Conservation (phyloP, 2,888 invertebrate species). For the Gerris lacustris region DNA sequence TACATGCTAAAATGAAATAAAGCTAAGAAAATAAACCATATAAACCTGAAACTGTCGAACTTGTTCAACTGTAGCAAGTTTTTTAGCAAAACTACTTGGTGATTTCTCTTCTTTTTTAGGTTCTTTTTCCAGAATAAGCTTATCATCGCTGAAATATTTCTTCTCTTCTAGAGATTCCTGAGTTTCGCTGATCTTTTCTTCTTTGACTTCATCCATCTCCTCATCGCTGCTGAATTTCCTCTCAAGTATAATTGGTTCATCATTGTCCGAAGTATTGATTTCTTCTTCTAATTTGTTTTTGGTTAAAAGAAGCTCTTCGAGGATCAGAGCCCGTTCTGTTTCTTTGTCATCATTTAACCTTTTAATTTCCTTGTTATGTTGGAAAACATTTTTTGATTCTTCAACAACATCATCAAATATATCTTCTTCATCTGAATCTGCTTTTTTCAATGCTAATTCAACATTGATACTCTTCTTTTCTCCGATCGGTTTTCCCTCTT, state of each 20-base stretch:
- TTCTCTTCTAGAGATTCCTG: constrained; percentile 5
- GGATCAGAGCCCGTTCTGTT: background rate
- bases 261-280: background rate
- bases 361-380: background rate
- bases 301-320: background rate
- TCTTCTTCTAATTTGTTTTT: background rate
- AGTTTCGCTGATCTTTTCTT: background rate
- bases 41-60: constrained; percentile 5
- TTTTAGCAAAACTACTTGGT: constrained; percentile 4
- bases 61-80: constrained; percentile 2
- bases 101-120: background rate
- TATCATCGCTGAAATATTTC: constrained; percentile 1
- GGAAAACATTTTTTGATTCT: background rate
- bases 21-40: too few species aligned
- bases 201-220: background rate
- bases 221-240: background rate
- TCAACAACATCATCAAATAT: background rate
- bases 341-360: background rate
- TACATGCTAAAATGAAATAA: too few species aligned
- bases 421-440: background rate
- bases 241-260: background rate
- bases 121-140: background rate
- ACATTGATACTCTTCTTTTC: background rate
- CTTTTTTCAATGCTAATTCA: background rate
- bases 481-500: background rate